phyloP scores from a whole-genome alignment of 2,888 invertebrate genomes.

The Melitaea athalia region DNA sequence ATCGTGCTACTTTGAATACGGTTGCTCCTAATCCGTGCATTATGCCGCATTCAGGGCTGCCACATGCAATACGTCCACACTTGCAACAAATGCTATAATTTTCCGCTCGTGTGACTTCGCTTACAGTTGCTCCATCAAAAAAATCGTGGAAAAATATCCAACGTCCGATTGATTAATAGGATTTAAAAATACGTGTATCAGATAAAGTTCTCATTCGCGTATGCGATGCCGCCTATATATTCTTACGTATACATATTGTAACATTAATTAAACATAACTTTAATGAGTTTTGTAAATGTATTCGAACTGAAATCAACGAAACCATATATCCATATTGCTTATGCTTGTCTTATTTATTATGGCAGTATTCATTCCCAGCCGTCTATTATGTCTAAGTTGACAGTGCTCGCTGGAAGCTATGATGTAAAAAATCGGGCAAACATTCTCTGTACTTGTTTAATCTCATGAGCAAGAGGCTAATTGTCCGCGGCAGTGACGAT shows the following conservation, averaged over 20 bases:
- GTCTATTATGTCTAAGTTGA: conserved; percentile 51
- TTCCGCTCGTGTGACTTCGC: conserved; percentile 74
- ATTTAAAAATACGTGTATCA: conserved; percentile 23
- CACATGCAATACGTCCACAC: conserved; percentile 57
- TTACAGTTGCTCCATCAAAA: conserved; percentile 52
- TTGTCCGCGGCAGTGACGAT: conserved; percentile 78
- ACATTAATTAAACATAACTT: not conserved
- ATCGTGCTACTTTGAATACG: conserved; percentile 44
- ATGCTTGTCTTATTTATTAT: conserved; percentile 56
- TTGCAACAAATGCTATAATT: conserved; percentile 74
- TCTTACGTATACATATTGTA: not conserved
- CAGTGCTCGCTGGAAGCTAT: conserved; percentile 50
- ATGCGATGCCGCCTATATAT: not conserved
- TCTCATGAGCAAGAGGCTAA: conserved; percentile 79
- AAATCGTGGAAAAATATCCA: conserved; percentile 57
- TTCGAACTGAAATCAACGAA: not conserved
- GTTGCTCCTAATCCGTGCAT: conserved; percentile 54
- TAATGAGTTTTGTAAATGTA: not conserved
- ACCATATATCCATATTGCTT: conserved; percentile 2
- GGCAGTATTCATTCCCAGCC: conserved; percentile 49
- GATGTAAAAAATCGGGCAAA: conserved; percentile 56
- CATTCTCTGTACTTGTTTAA: conserved; percentile 70
- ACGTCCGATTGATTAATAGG: conserved; percentile 40
- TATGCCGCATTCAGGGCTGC: conserved; percentile 53
- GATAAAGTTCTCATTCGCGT: not conserved